Evolutionary conservation across 2,113 vertebrate species (phyloP), one percentile per base, ranked within the genome.

Genomic region (Tragelaphus buxtoni): DNA sequence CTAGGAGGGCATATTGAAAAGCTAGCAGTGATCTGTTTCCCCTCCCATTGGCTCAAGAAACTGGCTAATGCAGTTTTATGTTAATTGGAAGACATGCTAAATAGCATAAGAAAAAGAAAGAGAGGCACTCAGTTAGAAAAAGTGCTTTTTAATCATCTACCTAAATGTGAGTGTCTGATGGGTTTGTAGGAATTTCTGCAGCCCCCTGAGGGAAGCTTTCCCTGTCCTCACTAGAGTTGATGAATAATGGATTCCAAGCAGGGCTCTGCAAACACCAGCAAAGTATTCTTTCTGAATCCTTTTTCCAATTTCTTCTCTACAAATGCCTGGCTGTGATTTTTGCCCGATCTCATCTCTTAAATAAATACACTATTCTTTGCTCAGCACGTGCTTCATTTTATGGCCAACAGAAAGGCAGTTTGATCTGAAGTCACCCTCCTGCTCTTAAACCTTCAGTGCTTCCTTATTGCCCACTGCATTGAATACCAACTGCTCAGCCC

Each of bases 101-200:
- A 69, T 39, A 90, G 69, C 55, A 42, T 5, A 39, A 49, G 88
- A 65, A 20, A 86, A 81, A 90, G 80, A 58, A 87, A 76, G 88
- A 87, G 53, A 94, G 58, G 77, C 51, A 26, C 72, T 93, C 7
- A 3, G 35, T 77, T 80, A 82, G 58, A 60, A 80, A 96, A 93
- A 81, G 84, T 84, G 63, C 76, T 88, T 92, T 95, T 88, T 88
- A 95, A 95, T 96, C 91, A 88, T 39, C 16, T 55, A 49, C 86
- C 91, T 93, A 94, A 35, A 55, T 63, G 24, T 24, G 76, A 97
- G 76, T 45, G 20, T 72, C 55, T 30, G 42, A 45, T 55, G 26
- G 32, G 26, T 35, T 82, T 35, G 61, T 47, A 22, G 79, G 11
- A 69, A 63, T 20, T 49, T 28, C 47, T 3, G 4, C 2, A 35